phyloP scores from a whole-genome alignment of 2,888 invertebrate genomes.

The Hirtodrosophila cameraria region DNA sequence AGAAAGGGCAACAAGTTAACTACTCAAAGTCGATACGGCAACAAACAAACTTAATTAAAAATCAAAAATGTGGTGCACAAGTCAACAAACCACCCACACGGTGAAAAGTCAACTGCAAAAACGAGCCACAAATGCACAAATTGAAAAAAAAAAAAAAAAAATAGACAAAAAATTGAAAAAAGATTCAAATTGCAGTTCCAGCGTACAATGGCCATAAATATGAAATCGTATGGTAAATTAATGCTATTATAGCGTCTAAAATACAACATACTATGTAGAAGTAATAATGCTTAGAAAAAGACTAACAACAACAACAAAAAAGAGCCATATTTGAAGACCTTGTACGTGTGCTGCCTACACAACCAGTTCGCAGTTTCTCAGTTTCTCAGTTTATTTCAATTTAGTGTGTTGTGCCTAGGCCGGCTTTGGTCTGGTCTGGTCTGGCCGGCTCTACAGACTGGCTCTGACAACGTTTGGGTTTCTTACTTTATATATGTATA shows the following conservation, averaged over 20 bases:
- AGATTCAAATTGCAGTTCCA: slow-evolving; percentile 56
- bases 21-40: too few relatives aligned
- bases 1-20: too few relatives aligned
- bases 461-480: slow-evolving; percentile 58
- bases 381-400: slow-evolving; percentile 71
- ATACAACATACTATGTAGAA: slow-evolving; percentile 61
- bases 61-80: slow-evolving; percentile 52
- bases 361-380: slow-evolving; percentile 77
- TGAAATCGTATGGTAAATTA: slow-evolving; percentile 79
- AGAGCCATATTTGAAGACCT: slow-evolving; percentile 82
- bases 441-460: slow-evolving; percentile 52
- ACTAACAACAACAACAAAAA: slow-evolving; percentile 43
- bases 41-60: slow-evolving; percentile 62
- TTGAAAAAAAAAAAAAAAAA: slow-evolving; percentile 37
- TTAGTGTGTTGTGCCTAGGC: slow-evolving; percentile 44
- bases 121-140: slow-evolving; percentile 41
- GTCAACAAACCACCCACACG: slow-evolving; percentile 72
- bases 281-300: slow-evolving; percentile 76
- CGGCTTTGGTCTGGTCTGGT: slow-evolving; percentile 41
- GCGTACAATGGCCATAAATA: slow-evolving; percentile 76
- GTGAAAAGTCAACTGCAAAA: slow-evolving; percentile 7
- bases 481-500: slow-evolving; percentile 43
- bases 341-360: slow-evolving; percentile 83
- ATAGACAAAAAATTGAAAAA: not conserved
- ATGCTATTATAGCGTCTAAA: slow-evolving; percentile 75